phyloP scores from a whole-genome alignment of 1,140 invertebrate species.

The Meloidogyne chitwoodi region DNA sequence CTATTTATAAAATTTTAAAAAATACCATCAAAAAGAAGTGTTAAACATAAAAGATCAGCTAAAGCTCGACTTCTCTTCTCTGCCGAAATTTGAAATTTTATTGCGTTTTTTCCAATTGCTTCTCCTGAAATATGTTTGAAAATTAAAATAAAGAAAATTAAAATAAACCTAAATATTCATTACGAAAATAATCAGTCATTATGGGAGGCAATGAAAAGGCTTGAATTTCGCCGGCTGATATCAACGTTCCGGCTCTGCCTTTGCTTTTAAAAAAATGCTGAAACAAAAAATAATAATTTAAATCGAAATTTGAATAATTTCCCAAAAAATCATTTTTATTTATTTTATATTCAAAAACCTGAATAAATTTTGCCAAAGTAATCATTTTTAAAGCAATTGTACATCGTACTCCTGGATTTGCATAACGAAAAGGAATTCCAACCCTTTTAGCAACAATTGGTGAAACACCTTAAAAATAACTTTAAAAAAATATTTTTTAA shows the following conservation, averaged over 20 bases:
- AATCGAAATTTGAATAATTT: too few species aligned
- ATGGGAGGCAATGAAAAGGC: neutral
- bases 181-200: constrained; percentile 1
- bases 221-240: constrained; percentile 3
- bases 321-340: too few species aligned
- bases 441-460: constrained; percentile 12
- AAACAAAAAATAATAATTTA: neutral
- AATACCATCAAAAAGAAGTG: constrained; percentile 10
- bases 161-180: constrained; percentile 4
- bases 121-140: neutral
- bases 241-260: neutral
- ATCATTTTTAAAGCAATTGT: constrained; percentile 4
- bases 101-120: neutral
- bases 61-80: neutral
- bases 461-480: neutral
- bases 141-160: neutral
- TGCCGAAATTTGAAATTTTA: neutral
- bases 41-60: constrained; percentile 5
- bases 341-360: neutral
- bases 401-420: constrained; percentile 4
- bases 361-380: neutral
- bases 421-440: constrained; percentile 16
- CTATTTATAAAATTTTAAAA: neutral
- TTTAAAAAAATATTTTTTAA: neutral
- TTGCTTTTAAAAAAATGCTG: neutral